Conservation (phyloP, 1,140 invertebrate genomes). For the Solen grandis region DNA sequence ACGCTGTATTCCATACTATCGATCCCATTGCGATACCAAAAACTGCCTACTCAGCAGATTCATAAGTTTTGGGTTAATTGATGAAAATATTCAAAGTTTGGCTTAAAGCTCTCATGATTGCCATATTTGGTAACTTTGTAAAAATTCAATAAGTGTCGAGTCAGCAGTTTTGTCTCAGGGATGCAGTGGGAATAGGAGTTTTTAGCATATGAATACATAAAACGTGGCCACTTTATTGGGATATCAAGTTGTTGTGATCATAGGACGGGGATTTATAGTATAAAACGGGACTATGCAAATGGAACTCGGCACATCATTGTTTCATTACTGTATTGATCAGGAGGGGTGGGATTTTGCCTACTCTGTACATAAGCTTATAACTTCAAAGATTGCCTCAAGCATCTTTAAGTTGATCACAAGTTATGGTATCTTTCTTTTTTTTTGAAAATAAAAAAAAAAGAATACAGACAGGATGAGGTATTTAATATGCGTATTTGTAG, state of each 20-base stretch:
- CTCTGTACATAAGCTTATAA: constrained; percentile 19
- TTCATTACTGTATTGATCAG: constrained; percentile 37
- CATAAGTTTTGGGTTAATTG: too few species aligned
- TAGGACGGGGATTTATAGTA: constrained; percentile 26
- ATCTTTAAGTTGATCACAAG: constrained; percentile 14
- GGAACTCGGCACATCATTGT: constrained; percentile 45
- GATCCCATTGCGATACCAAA: too few species aligned
- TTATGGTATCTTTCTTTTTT: constrained; percentile 19
- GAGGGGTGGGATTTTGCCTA: constrained; percentile 1
- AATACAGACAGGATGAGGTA: constrained; percentile 3
- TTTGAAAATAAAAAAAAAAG: too few species aligned
- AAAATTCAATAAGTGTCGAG: constrained; percentile 32
- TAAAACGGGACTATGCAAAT: constrained; percentile 41
- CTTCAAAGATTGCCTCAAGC: constrained; percentile 14
- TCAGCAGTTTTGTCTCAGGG: constrained; percentile 31
- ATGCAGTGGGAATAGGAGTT: constrained; percentile 15
- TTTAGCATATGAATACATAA: constrained; percentile 46
- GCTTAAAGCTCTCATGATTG: too few species aligned
- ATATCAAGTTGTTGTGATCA: constrained; percentile 26
- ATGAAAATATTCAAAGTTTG: too few species aligned
- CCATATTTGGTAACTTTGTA: too few species aligned
- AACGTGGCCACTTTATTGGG: constrained; percentile 26
- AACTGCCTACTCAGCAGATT: too few species aligned
- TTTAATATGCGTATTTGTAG: constrained; percentile 30
- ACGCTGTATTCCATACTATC: too few species aligned